phyloP scores from a whole-genome alignment of 2,888 invertebrate genomes.

The Pammene fasciana region DNA sequence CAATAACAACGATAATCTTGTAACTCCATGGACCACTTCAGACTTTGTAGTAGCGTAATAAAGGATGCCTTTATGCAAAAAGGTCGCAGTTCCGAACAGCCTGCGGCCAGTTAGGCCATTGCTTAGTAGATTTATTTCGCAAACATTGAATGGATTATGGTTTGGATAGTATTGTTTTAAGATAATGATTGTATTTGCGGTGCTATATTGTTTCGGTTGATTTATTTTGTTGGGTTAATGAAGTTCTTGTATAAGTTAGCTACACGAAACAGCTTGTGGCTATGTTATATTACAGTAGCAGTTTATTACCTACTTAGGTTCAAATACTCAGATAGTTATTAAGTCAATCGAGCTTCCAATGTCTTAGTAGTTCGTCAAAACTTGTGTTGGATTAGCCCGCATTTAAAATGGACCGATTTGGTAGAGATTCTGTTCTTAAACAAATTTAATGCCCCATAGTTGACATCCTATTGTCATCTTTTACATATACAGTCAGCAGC shows the following conservation, averaged over 20 bases:
- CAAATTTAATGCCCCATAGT: too few relatives aligned
- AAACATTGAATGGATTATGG: slow-evolving; percentile 45
- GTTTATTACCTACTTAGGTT: background rate
- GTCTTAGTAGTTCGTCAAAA: too few relatives aligned
- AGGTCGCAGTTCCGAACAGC: slow-evolving; percentile 48
- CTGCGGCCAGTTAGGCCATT: slow-evolving; percentile 49
- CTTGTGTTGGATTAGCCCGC: too few relatives aligned
- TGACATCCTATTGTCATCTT: too few relatives aligned
- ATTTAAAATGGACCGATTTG: too few relatives aligned
- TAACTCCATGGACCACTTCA: slow-evolving; percentile 35
- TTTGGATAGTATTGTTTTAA: slow-evolving; percentile 47
- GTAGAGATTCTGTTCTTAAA: too few relatives aligned
- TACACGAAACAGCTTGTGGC: too few relatives aligned
- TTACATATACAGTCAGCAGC: too few relatives aligned
- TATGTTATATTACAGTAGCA: background rate
- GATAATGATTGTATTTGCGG: slow-evolving; percentile 34
- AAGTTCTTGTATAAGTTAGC: slow-evolving; percentile 6
- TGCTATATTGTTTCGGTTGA: slow-evolving; percentile 34
- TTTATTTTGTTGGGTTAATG: slow-evolving; percentile 32
- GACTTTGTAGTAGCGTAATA: slow-evolving; percentile 24
- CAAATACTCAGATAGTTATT: too few relatives aligned
- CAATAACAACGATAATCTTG: slow-evolving; percentile 27
- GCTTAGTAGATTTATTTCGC: slow-evolving; percentile 46
- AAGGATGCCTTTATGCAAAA: slow-evolving; percentile 46
- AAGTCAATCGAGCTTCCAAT: too few relatives aligned